These are phyloP conservation scores for Caenorhabditis inopinata DNA, from an alignment of 1,140 invertebrate species.

Conservation along the genomic window DNA sequence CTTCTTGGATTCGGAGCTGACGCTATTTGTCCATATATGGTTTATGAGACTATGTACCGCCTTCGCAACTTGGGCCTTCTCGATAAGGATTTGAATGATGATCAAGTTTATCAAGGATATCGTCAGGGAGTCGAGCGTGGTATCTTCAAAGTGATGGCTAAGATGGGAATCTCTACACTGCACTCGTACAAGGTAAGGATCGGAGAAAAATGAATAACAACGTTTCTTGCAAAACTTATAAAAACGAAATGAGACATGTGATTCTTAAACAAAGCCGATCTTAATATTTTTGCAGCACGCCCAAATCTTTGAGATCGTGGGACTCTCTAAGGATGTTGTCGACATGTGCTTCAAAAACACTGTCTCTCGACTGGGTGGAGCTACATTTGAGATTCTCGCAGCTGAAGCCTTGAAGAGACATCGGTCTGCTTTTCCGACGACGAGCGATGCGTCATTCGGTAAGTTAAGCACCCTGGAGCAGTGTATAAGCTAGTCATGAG, in stretches of 20 bases:
- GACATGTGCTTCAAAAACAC: conserved; percentile 94
- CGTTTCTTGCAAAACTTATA: too few species aligned
- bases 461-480: background rate
- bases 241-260: background rate
- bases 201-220: background rate
- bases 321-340: conserved; percentile 85
- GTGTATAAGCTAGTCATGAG: background rate
- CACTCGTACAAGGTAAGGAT: conserved; percentile 85
- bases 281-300: conserved; percentile 73
- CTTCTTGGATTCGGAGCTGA: conserved; percentile 94
- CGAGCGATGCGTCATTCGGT: conserved; percentile 22
- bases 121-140: conserved; percentile 68
- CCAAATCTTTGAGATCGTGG: conserved; percentile 98
- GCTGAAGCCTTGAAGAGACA: conserved; percentile 84
- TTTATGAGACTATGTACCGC: conserved; percentile 75
- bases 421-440: conserved; percentile 75
- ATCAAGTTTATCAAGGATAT: conserved; percentile 71
- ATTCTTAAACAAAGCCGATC: background rate
- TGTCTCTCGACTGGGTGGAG: conserved; percentile 88
- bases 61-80: conserved; percentile 73
- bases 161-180: conserved; percentile 98
- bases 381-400: conserved; percentile 83
- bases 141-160: conserved; percentile 84
- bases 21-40: conserved; percentile 89
- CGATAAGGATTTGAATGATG: conserved; percentile 81